Evolutionary conservation across 2,888 invertebrate species (phyloP).

Genomic region (Pristionchus japonicus): DNA sequence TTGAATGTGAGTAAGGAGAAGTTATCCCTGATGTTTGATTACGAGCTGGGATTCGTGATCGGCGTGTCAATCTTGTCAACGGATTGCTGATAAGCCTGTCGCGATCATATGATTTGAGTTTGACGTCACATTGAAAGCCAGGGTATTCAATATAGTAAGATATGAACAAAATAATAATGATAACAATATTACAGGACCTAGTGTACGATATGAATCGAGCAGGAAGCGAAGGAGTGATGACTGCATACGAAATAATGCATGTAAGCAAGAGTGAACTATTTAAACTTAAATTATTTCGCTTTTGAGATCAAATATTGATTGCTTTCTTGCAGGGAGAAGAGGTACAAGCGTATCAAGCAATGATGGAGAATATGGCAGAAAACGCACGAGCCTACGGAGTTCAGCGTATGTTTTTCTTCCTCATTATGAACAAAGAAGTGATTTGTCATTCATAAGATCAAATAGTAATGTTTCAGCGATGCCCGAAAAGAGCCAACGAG

Average conservation of each 20-base stretch:
- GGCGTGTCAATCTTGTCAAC: neutral
- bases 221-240: conserved; percentile 33
- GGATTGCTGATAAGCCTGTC: neutral
- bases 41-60: neutral
- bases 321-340: neutral
- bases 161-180: neutral
- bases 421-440: neutral
- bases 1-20: conserved; percentile 8
- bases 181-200: conserved; percentile 23
- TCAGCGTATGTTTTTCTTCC: neutral
- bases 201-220: conserved; percentile 46
- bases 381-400: neutral
- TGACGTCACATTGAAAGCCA: neutral
- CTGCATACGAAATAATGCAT: conserved; percentile 36
- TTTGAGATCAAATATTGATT: neutral
- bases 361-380: conserved; percentile 12
- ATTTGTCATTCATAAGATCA: neutral
- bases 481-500: neutral
- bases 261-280: neutral
- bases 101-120: neutral
- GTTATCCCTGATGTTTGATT: neutral
- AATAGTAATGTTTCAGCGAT: neutral
- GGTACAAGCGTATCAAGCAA: conserved; percentile 21
- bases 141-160: too few species aligned
- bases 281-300: neutral